Evolutionary conservation across 2,888 invertebrate genomes (phyloP), one percentile per base, ranked within the genome.

Genomic region (Coenonympha glycerion): DNA sequence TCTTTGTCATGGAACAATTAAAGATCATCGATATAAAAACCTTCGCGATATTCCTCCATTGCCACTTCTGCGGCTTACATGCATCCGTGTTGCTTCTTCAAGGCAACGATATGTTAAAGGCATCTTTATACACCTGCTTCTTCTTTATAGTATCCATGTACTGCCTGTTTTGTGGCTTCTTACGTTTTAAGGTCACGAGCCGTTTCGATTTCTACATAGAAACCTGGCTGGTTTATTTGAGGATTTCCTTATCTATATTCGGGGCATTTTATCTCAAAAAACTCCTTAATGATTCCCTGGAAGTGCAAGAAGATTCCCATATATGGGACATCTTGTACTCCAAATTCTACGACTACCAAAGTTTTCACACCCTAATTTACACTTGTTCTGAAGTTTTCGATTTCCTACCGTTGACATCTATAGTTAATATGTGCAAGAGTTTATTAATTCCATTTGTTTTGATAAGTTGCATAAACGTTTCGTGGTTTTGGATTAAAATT

Each of bases 341-440:
- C 0, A 95, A 95, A 69, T 88, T 95, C 46, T 88, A 89, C 0
- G 74, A 87, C 58, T 61, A 55, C 24, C 89, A 89, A 61, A 91
- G 89, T 58, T 95, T 95, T 65, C 93, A 95, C 65, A 93, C 94
- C 0, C 72, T 92, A 66, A 72, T 95, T 2, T 95, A 95, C 64
- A 93, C 93, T 0, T 95, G 94, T 70, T 91, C 93, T 0, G 87
- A 89, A 0, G 94, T 93, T 51, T 95, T 94, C 68, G 92, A 93
- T 65, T 94, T 92, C 65, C 68, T 94, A 36, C 91, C 90, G 0
- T 71, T 80, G 41, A 83, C 76, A 16, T 85, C 91, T 0, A 67
- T 91, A 0, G 68, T 75, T 28, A 88, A 88, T 39, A 68, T 93
- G 13, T 65, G 78, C 0, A 71, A 76, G 42, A 90, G 92, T 0